Conservation (phyloP, 2,888 invertebrate genomes). For the Agonopterix heracliana region DNA sequence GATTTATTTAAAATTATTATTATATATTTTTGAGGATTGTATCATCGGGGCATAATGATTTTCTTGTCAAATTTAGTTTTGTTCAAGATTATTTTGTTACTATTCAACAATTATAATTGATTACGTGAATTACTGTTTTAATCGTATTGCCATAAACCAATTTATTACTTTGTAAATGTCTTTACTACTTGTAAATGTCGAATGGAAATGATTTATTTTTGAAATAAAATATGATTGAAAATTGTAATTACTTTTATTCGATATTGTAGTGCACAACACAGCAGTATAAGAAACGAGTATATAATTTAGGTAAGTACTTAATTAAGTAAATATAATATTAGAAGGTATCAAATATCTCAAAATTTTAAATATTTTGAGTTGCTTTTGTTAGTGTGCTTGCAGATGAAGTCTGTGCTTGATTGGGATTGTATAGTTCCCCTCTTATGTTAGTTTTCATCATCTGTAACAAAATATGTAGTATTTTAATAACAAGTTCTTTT, state of each 20-base stretch:
- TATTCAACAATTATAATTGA: neutral
- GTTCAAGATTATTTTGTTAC: neutral
- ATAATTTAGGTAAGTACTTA: too few species aligned
- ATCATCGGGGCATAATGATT: neutral
- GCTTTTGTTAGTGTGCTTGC: too few species aligned
- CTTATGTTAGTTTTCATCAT: slow-evolving; percentile 63
- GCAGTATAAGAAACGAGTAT: too few species aligned
- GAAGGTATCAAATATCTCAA: too few species aligned
- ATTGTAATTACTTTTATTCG: neutral
- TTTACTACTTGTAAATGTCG: slow-evolving; percentile 7
- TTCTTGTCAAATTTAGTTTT: neutral
- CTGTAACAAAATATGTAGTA: slow-evolving; percentile 33
- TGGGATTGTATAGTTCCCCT: slow-evolving; percentile 53
- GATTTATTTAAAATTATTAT: neutral
- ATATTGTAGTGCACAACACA: neutral
- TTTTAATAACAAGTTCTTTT: neutral
- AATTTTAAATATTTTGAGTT: too few species aligned
- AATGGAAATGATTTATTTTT: slow-evolving; percentile 25
- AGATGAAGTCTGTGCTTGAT: slow-evolving; percentile 16
- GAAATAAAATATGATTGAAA: slow-evolving; percentile 9
- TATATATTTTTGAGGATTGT: neutral
- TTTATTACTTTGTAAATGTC: slow-evolving; percentile 5
- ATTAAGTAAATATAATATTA: too few species aligned
- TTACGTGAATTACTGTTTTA: neutral
- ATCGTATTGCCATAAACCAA: neutral